phyloP scores from a whole-genome alignment of 2,797 vertebrate species.

The Rhinogobio ventralis region DNA sequence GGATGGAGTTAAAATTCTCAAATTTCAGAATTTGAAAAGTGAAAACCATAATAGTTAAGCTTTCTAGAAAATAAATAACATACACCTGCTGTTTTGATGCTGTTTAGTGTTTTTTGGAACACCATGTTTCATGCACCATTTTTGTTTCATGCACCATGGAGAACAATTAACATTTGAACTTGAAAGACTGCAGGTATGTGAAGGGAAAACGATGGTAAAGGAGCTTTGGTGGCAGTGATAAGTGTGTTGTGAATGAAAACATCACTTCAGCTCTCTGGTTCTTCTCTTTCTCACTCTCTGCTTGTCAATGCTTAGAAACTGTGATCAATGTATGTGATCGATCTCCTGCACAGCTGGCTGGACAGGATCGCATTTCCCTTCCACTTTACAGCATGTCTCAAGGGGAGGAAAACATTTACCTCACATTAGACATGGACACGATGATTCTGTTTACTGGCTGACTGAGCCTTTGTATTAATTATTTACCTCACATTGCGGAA shows the following conservation, averaged over 20 bases:
- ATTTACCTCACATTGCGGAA: conserved; percentile 56
- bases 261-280: conserved; percentile 36
- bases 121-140: conserved; percentile 39
- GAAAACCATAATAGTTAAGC: background rate
- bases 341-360: conserved; percentile 56
- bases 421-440: conserved; percentile 55
- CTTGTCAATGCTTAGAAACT: conserved; percentile 63
- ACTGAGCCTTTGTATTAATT: conserved; percentile 56
- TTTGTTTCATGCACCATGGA: conserved; percentile 43
- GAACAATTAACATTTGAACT: conserved; percentile 57
- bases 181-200: conserved; percentile 29
- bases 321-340: conserved; percentile 64
- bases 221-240: conserved; percentile 30
- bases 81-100: conserved; percentile 5
- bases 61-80: background rate
- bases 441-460: conserved; percentile 61
- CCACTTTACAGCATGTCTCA: conserved; percentile 54
- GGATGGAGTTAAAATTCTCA: conserved; percentile 6
- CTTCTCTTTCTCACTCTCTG: conserved; percentile 17
- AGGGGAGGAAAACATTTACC: conserved; percentile 55
- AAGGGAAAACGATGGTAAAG: conserved; percentile 40
- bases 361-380: conserved; percentile 61
- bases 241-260: conserved; percentile 38
- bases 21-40: background rate
- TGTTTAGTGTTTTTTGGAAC: background rate